These are phyloP conservation scores for Gobio gobio DNA, from an alignment of 2,113 vertebrate genomes.

Conservation along the genomic window DNA sequence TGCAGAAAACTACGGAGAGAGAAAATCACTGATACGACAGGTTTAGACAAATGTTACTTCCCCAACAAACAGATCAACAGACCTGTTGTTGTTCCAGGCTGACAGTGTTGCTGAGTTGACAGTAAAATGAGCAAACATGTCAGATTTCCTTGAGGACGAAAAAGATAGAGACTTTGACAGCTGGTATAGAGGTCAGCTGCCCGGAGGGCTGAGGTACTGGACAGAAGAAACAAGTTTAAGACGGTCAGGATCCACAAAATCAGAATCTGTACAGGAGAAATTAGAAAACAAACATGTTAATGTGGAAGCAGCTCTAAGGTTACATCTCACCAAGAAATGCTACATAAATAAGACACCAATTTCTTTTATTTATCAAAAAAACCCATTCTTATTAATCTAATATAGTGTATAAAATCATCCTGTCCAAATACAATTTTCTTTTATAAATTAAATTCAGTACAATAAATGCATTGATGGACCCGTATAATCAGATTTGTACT, in stretches of 20 bases:
- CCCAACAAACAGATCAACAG: conserved; percentile 22
- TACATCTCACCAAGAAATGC: background rate
- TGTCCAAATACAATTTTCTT: background rate
- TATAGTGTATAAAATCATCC: background rate
- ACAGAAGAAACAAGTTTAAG: background rate
- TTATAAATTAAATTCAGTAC: background rate
- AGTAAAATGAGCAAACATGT: conserved; percentile 3
- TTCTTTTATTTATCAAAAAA: too few relatives aligned
- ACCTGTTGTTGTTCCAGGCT: conserved; percentile 23
- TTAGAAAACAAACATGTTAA: background rate
- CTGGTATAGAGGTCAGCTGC: conserved; percentile 37
- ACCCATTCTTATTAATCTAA: background rate
- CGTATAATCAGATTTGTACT: background rate
- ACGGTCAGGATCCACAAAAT: background rate
- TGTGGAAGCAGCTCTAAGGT: background rate
- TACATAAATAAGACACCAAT: background rate
- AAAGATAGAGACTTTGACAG: conserved; percentile 9
- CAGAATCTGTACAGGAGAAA: conserved; percentile 15
- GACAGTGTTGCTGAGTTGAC: conserved; percentile 19
- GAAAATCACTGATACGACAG: conserved; percentile 27
- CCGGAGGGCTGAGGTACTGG: conserved; percentile 1
- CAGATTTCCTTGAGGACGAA: background rate
- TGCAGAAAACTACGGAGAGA: background rate
- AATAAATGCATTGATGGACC: background rate
- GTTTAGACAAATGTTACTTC: conserved; percentile 29